A percentile compares a stretch with the other conserved stretches of the same genome.
Evolutionary conservation across 2,797 vertebrate species (phyloP).

Genomic region (Bovichtus variegatus): DNA sequence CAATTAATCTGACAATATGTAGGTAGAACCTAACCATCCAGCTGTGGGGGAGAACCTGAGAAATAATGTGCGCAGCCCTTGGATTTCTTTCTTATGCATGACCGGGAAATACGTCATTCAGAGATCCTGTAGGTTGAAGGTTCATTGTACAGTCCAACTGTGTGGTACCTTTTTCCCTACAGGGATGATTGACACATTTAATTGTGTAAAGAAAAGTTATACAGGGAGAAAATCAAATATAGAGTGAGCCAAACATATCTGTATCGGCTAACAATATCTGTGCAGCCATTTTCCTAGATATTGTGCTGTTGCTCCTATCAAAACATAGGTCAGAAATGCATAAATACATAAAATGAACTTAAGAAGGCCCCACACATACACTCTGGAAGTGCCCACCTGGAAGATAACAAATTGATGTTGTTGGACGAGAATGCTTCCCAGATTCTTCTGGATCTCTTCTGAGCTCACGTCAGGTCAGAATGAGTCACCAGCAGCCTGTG

Average conservation of each 20-base stretch:
- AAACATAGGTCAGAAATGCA: conserved; percentile 23
- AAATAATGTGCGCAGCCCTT: neutral
- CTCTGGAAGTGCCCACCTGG: conserved; percentile 44
- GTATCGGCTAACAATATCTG: neutral
- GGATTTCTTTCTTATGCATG: neutral
- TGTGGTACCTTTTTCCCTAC: neutral
- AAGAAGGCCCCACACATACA: conserved; percentile 14
- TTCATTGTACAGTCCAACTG: neutral
- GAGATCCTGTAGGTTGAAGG: conserved; percentile 9
- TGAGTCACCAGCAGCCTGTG: conserved; percentile 56
- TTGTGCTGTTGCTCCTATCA: conserved; percentile 20
- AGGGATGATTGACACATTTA: conserved; percentile 1
- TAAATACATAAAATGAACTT: conserved; percentile 47
- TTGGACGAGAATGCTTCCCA: conserved; percentile 27
- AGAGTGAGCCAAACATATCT: conserved; percentile 6
- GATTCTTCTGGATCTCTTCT: conserved; percentile 49
- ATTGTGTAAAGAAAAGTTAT: neutral
- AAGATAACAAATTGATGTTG: conserved; percentile 70
- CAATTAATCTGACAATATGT: conserved; percentile 33
- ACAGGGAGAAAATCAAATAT: neutral
- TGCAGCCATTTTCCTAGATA: neutral
- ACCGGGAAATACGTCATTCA: neutral
- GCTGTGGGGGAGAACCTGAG: neutral
- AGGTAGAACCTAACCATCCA: conserved; percentile 20
- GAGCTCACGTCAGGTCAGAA: conserved; percentile 66